Evolutionary conservation across 2,113 vertebrate species (phyloP).

Genomic region (Microcebus griseorufus): DNA sequence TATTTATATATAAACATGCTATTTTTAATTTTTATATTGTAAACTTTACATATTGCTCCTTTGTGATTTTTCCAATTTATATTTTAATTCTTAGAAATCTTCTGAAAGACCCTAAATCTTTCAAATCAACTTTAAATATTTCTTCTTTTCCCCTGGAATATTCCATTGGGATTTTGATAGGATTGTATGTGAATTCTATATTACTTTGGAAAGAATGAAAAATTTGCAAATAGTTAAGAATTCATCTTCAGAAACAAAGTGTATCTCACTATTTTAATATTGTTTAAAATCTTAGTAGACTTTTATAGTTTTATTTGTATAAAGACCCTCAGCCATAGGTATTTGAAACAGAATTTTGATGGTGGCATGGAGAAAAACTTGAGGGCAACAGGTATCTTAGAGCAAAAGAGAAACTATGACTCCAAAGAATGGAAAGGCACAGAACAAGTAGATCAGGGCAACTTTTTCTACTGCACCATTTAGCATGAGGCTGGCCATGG

Average conservation of each 20-base stretch:
- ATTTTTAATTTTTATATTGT: conserved; percentile 27
- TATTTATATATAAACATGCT: not conserved
- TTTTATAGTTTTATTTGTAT: not conserved
- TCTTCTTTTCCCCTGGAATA: not conserved
- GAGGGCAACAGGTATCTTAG: not conserved
- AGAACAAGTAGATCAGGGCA: not conserved
- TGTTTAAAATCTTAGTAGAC: not conserved
- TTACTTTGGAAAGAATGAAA: conserved; percentile 2
- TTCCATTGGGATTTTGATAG: not conserved
- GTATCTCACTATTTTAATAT: not conserved
- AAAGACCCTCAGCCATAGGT: not conserved
- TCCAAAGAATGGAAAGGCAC: not conserved
- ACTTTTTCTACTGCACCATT: not conserved
- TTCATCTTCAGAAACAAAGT: not conserved
- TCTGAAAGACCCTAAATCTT: not conserved
- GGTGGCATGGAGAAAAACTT: not conserved
- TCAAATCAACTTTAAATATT: not conserved
- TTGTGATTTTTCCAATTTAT: not conserved
- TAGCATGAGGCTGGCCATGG: not conserved
- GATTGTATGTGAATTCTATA: not conserved
- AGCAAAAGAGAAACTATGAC: not conserved
- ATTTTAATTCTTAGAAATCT: not conserved
- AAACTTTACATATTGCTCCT: not conserved
- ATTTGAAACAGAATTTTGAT: conserved; percentile 11
- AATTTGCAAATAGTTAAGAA: not conserved